Base-by-base conservation (phyloP, 2,113 vertebrate genomes). In the Paramormyrops kingsleyae region DNA sequence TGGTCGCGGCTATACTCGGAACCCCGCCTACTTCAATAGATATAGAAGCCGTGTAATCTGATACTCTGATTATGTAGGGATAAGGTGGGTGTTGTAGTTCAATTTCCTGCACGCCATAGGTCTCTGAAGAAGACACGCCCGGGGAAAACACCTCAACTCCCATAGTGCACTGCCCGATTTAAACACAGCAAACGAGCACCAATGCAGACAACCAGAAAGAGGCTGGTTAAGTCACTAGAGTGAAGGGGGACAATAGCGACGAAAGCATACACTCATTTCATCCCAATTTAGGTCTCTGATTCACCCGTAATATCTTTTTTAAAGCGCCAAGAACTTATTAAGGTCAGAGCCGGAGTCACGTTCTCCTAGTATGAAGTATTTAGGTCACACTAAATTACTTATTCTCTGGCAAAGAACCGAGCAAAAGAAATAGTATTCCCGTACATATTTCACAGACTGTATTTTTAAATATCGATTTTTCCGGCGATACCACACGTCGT, bases 61-160 rank as follows among this genome's bases (percentile, higher is more conserved):
- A 96, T 95, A 95, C 95, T 94, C 92, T 93, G 93, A 92, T 93
- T 92, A 91, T 93, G 84, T 88, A 4, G 42, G 93, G 94, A 94
- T 90, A 94, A 88, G 89, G 87, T 95, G 95, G 94, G 93, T 95
- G 94, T 93, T 95, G 95, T 94, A 95, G 95, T 95, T 92, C 89
- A 88, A 86, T 91, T 89, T 88, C 47, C 44, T 49, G 62, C 87
- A 90, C 90, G 27, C 91, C 93, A 94, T 93, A 94, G 95, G 93
- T 92, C 93, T 92, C 83, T 19, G 46, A 42, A 31, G 83, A n/a
- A 95, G 94, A 95, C 94, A 95, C 94, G 94, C 94, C 95, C 94
- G 95, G 94, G 89, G 92, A 91, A 93, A 49, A 93, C 89, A 95
- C 94, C 92, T 91, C 94, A 92, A 92, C 93, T 93, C 94, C 95